Conservation (phyloP, 2,113 vertebrate species). For the Tinamus guttatus region DNA sequence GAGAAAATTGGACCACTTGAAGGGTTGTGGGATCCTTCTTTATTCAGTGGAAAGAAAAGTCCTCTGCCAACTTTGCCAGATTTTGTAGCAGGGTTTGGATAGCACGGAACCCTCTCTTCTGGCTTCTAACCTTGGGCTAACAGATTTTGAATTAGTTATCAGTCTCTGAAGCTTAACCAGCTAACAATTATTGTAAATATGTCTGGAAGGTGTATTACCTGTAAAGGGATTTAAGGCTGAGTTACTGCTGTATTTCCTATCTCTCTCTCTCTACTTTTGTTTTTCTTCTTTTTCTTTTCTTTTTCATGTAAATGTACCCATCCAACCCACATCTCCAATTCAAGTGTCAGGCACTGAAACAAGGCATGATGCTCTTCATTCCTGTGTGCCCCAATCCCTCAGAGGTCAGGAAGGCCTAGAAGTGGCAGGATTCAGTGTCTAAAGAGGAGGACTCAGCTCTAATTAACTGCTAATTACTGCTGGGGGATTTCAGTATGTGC, state of each 20-base stretch:
- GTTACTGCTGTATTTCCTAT: neutral
- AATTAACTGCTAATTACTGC: neutral
- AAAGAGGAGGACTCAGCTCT: neutral
- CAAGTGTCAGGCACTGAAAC: accelerated
- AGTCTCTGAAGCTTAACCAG: neutral
- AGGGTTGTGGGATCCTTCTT: neutral
- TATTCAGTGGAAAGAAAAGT: neutral
- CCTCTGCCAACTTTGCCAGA: neutral
- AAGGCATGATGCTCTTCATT: neutral
- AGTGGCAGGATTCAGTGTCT: neutral
- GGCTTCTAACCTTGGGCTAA: neutral
- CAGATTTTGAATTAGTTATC: neutral
- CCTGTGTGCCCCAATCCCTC: neutral
- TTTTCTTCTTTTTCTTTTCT: neutral
- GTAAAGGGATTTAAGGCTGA: neutral
- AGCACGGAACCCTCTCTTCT: accelerated
- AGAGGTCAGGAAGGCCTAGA: neutral
- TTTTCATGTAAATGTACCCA: neutral
- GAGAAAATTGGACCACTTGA: neutral
- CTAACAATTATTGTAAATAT: neutral
- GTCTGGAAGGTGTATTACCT: neutral
- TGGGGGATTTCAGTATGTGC: neutral
- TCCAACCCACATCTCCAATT: neutral
- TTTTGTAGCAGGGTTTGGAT: neutral
- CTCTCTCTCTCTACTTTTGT: neutral